Conservation (phyloP, 2,113 vertebrate genomes). For the Jacana jacana region DNA sequence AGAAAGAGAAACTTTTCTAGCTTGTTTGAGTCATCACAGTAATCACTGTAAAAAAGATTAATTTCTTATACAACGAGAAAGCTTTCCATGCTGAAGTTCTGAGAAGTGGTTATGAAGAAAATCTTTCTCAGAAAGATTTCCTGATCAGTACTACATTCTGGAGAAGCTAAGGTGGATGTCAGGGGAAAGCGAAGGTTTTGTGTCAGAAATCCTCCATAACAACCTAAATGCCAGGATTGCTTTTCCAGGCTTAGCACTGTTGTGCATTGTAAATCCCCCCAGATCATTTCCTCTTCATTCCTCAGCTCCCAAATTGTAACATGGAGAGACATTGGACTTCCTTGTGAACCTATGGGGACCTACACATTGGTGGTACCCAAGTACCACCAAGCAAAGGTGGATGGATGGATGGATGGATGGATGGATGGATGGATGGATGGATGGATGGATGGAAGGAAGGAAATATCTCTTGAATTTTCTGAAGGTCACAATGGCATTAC, state of each 20-base stretch:
- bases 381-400: rapidly evolving
- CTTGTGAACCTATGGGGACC: background rate
- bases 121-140: background rate
- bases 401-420: background rate
- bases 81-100: background rate
- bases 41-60: background rate
- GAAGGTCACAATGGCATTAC: background rate
- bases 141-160: background rate
- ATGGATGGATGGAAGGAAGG: background rate
- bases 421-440: background rate
- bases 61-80: background rate
- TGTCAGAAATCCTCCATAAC: background rate
- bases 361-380: background rate
- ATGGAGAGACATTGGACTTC: background rate
- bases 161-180: background rate
- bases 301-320: background rate
- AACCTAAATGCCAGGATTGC: background rate
- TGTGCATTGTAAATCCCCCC: background rate
- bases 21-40: background rate
- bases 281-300: background rate
- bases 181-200: rapidly evolving
- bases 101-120: background rate
- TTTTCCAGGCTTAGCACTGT: background rate
- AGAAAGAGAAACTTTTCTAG: background rate
- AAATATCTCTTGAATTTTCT: background rate